These are phyloP conservation scores for Dryomyza anilis DNA, from an alignment of 2,888 invertebrate genomes.

Conservation along the genomic window DNA sequence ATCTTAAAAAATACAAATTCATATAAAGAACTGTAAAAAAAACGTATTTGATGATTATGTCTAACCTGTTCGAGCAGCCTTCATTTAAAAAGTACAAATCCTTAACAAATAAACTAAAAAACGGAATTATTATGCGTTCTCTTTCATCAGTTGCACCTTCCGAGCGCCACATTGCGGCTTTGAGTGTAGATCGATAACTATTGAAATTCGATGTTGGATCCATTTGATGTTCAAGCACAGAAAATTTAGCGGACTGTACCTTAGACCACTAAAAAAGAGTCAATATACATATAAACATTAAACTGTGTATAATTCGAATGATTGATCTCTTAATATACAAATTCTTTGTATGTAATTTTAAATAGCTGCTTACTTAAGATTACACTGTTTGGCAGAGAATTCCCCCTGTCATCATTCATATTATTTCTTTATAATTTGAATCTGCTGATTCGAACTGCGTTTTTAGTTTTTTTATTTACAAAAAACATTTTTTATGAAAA, in stretches of 20 bases:
- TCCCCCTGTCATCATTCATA: no score
- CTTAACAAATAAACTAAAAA: conserved; percentile 87
- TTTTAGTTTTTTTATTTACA: no score
- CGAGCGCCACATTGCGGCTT: conserved; percentile 84
- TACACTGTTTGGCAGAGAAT: no score
- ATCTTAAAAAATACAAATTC: conserved; percentile 64
- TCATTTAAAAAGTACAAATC: conserved; percentile 88
- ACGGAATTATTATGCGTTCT: conserved; percentile 85
- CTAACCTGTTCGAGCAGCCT: conserved; percentile 82
- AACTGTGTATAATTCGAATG: no score
- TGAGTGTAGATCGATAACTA: conserved; percentile 84
- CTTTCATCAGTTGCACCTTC: conserved; percentile 76
- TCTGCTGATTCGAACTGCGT: no score
- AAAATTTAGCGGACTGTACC: conserved; percentile 83
- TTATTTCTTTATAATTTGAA: no score
- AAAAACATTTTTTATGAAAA: no score
- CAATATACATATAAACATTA: not conserved
- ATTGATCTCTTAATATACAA: no score
- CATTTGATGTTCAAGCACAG: conserved; percentile 86
- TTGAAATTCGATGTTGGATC: conserved; percentile 88
- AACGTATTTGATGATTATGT: no score
- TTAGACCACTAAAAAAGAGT: conserved; percentile 74
- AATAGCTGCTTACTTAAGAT: no score
- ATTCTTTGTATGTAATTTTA: no score
- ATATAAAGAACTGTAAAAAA: no score